phyloP scores from a whole-genome alignment of 2,888 invertebrate genomes.

The Xestia c-nigrum region DNA sequence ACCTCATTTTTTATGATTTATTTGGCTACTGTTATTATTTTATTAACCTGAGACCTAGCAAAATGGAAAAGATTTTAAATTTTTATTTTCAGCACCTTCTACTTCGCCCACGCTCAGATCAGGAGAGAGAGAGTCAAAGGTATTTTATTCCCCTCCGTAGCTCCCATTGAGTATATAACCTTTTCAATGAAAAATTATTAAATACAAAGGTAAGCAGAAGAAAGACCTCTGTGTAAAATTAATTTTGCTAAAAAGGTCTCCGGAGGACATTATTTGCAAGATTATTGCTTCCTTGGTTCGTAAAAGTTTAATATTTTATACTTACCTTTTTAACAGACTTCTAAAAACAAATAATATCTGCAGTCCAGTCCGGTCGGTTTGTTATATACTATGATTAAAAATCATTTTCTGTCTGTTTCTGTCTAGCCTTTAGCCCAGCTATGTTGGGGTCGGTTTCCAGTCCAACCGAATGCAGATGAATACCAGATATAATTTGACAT shows the following conservation, averaged over 20 bases:
- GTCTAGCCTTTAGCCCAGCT: neutral
- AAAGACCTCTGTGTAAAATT: constrained; percentile 9
- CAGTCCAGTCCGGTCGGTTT: neutral
- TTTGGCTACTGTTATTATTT: neutral
- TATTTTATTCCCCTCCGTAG: constrained; percentile 7
- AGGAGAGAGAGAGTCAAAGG: neutral
- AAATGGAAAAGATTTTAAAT: neutral
- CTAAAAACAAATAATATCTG: neutral
- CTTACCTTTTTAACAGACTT: neutral
- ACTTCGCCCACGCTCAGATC: neutral
- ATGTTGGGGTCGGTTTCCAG: neutral
- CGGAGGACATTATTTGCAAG: neutral
- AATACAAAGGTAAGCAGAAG: neutral
- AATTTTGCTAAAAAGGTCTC: neutral
- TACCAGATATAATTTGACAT: neutral
- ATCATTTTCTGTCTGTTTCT: neutral
- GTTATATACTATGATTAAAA: neutral
- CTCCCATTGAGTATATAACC: neutral
- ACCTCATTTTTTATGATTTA: neutral
- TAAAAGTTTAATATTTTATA: neutral
- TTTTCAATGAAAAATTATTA: constrained; percentile 12
- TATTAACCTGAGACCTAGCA: neutral
- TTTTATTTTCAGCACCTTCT: neutral
- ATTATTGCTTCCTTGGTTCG: neutral
- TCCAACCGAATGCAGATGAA: neutral